Conservation (phyloP, 2,797 vertebrate genomes). For the Scomberomorus guttatus region DNA sequence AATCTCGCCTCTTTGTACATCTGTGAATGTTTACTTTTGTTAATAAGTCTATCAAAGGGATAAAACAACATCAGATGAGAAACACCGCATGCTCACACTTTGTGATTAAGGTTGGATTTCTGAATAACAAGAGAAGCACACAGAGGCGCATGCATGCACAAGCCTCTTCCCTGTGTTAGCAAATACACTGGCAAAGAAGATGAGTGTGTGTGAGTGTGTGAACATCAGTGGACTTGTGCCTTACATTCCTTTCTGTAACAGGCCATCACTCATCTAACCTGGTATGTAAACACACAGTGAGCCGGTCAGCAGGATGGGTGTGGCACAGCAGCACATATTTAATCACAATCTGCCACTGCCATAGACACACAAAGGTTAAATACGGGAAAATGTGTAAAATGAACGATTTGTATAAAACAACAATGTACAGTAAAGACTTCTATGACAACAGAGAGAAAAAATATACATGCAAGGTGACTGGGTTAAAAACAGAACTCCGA, state of each 20-base stretch:
- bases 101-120: constrained; percentile 46
- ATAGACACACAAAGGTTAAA: background rate
- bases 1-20: constrained; percentile 52
- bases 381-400: background rate
- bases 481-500: constrained; percentile 30
- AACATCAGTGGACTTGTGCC: constrained; percentile 64
- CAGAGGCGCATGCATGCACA: constrained; percentile 13
- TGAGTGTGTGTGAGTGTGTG: constrained; percentile 41
- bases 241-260: constrained; percentile 73
- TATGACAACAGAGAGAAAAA: background rate
- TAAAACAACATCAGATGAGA: constrained; percentile 56
- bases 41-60: constrained; percentile 68
- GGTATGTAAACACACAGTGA: constrained; percentile 79
- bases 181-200: constrained; percentile 42
- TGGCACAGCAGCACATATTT: constrained; percentile 56
- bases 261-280: constrained; percentile 74
- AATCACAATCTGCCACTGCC: constrained; percentile 48
- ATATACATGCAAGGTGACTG: background rate
- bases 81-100: constrained; percentile 46
- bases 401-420: background rate
- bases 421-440: background rate
- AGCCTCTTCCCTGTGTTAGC: constrained; percentile 31
- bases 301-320: constrained; percentile 66
- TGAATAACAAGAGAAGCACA: constrained; percentile 33
- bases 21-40: constrained; percentile 66